A percentile compares a stretch with the other conserved stretches of the same genome.
Evolutionary conservation across 2,888 invertebrate genomes (phyloP).

Genomic region (Hirtodrosophila histrioides): DNA sequence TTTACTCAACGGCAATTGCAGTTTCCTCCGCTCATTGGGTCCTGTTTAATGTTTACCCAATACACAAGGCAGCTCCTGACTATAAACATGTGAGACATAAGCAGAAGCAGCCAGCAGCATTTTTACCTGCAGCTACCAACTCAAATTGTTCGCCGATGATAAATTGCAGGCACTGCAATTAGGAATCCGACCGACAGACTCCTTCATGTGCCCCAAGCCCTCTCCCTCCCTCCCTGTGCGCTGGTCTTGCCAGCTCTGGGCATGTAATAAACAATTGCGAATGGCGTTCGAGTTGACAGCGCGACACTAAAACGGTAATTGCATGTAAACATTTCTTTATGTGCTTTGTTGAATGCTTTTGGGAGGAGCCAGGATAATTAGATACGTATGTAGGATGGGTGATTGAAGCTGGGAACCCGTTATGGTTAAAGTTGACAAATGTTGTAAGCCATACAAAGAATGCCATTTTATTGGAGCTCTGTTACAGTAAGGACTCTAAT

Average conservation of each 20-base stretch:
- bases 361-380: slow-evolving; percentile 35
- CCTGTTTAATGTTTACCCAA: slow-evolving; percentile 39
- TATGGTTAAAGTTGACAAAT: neutral
- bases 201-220: neutral
- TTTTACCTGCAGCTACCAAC: slow-evolving; percentile 50
- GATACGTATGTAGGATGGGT: slow-evolving; percentile 18
- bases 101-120: slow-evolving; percentile 45
- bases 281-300: slow-evolving; percentile 68
- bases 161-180: slow-evolving; percentile 71
- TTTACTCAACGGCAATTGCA: slow-evolving; percentile 5
- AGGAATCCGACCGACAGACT: slow-evolving; percentile 49
- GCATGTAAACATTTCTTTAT: slow-evolving; percentile 70
- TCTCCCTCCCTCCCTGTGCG: neutral
- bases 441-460: neutral
- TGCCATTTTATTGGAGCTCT: neutral
- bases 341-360: slow-evolving; percentile 24
- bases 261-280: slow-evolving; percentile 69
- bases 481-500: no score
- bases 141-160: slow-evolving; percentile 65
- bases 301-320: slow-evolving; percentile 73
- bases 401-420: slow-evolving; percentile 16
- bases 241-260: slow-evolving; percentile 17
- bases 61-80: slow-evolving; percentile 17
- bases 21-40: slow-evolving; percentile 16
- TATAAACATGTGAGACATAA: slow-evolving; percentile 55